phyloP scores from a whole-genome alignment of 2,797 vertebrate species.

The Ambastaia sidthimunki region DNA sequence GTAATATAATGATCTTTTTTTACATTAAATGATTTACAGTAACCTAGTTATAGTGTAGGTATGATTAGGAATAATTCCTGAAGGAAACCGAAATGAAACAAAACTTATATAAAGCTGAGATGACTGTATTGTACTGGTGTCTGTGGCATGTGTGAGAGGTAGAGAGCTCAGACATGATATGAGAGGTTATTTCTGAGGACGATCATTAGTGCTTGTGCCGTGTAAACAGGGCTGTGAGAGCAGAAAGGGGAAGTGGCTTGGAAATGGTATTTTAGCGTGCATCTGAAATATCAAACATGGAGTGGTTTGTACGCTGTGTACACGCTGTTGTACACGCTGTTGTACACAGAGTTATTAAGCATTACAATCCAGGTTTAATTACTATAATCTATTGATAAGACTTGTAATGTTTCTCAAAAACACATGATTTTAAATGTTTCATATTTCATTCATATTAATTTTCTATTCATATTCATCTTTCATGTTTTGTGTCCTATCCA shows the following conservation, averaged over 20 bases:
- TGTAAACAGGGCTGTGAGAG: constrained; percentile 28
- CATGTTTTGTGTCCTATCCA: too few species aligned
- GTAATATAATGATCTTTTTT: neutral
- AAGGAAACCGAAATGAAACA: neutral
- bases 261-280: constrained; percentile 37
- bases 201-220: neutral
- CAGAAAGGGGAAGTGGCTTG: constrained; percentile 61
- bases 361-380: neutral
- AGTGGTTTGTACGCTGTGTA: constrained; percentile 5
- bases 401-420: neutral
- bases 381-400: neutral
- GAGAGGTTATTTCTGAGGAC: constrained; percentile 24
- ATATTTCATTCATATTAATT: neutral
- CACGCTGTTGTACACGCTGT: neutral
- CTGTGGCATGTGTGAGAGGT: neutral
- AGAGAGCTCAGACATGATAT: constrained; percentile 17
- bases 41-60: neutral
- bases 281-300: neutral
- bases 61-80: neutral
- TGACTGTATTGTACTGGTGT: neutral
- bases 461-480: neutral
- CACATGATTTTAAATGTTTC: neutral
- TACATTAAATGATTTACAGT: neutral
- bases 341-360: neutral
- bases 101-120: neutral